Percentiles rank a stretch among this genome's conserved stretches.
Evolutionary conservation across 2,888 invertebrate genomes (phyloP).

Genomic region (Deilephila porcellus): DNA sequence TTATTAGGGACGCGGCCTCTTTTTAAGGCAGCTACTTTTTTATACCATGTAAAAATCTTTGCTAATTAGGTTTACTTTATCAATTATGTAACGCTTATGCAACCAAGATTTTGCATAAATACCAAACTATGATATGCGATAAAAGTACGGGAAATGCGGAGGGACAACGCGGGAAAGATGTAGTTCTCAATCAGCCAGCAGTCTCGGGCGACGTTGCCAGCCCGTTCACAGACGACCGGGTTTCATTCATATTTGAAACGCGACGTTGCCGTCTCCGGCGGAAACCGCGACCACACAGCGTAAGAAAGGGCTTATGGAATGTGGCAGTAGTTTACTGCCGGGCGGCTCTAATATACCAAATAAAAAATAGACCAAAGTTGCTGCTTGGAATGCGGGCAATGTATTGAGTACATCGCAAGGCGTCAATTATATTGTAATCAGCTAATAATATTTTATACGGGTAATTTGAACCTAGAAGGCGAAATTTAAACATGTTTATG

Average conservation of each 20-base stretch:
- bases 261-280: conserved; percentile 83
- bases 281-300: conserved; percentile 84
- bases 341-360: conserved; percentile 78
- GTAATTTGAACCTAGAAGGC: neutral
- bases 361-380: conserved; percentile 69
- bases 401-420: conserved; percentile 41
- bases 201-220: conserved; percentile 82
- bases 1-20: conserved; percentile 24
- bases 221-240: conserved; percentile 78
- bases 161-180: conserved; percentile 76
- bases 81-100: neutral
- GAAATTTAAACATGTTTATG: neutral
- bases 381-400: conserved; percentile 74
- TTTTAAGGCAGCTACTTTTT: neutral
- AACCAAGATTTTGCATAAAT: neutral
- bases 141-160: conserved; percentile 52
- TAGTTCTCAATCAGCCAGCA: conserved; percentile 81
- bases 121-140: conserved; percentile 35
- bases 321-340: conserved; percentile 80
- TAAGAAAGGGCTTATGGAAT: conserved; percentile 83
- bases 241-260: conserved; percentile 84
- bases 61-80: neutral
- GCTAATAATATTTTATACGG: neutral
- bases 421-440: neutral
- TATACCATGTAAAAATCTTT: neutral